Percentiles rank a stretch among this genome's conserved stretches.
Conservation (phyloP, 2,888 invertebrate genomes). For the Stenotaenia linearis region DNA sequence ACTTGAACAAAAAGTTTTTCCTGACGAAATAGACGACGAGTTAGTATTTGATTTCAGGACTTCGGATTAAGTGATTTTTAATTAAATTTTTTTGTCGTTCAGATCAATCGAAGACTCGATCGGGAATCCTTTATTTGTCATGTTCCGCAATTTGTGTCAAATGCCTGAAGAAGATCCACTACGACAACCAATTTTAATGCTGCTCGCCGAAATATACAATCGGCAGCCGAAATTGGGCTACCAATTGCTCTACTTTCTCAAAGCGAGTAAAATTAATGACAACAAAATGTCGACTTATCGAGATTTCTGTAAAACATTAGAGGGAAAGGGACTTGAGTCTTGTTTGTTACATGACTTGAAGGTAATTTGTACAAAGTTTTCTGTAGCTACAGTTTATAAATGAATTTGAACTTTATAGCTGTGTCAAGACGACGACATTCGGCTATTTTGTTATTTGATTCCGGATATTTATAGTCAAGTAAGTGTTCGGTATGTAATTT, state of each 20-base stretch:
- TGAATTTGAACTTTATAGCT: constrained; percentile 49
- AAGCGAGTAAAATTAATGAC: constrained; percentile 57
- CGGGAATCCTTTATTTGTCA: constrained; percentile 75
- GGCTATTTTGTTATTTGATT: constrained; percentile 83
- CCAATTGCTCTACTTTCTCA: constrained; percentile 80
- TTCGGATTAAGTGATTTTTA: too few relatives aligned
- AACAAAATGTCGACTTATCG: constrained; percentile 81
- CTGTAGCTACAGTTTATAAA: constrained; percentile 38
- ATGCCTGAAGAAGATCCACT: constrained; percentile 66
- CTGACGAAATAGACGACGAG: constrained; percentile 52
- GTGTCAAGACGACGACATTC: constrained; percentile 82
- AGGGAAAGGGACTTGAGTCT: constrained; percentile 50
- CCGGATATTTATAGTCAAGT: constrained; percentile 82
- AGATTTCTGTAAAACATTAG: constrained; percentile 75
- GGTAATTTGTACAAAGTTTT: too few relatives aligned
- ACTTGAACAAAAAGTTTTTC: constrained; percentile 51
- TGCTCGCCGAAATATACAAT: constrained; percentile 73
- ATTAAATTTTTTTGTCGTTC: constrained; percentile 37
- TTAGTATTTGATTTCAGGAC: constrained; percentile 42
- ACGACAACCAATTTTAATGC: constrained; percentile 68
- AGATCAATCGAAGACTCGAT: constrained; percentile 65
- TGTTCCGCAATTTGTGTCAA: constrained; percentile 76
- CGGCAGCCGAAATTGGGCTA: constrained; percentile 71
- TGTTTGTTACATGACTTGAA: constrained; percentile 71
- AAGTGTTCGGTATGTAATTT: constrained; percentile 35